Base-by-base conservation (phyloP, 2,888 invertebrate genomes). In the Diarsia dahlii region DNA sequence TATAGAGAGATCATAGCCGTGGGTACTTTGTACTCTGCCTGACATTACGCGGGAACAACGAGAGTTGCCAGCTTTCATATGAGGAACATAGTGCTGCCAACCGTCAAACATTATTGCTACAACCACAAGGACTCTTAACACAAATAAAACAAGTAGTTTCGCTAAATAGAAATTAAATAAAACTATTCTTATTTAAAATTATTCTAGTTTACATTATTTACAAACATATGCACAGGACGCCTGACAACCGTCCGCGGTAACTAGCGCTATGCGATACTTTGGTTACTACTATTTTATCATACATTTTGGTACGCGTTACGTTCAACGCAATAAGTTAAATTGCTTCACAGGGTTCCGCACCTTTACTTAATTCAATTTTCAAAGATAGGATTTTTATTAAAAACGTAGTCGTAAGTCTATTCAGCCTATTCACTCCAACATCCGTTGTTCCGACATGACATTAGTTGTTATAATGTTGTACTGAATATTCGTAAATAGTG, bases 211-310 rank as follows among this genome's bases (percentile, higher is more conserved):
- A 90, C 75, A 89, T 75, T 92, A 92, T 92, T 88, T 92, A 92
- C 92, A 92, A 80, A 81, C 76, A 81, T 80, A 68, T 85, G 76
- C 85, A 81, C 84, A 82, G 85, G 87, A 84, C 83, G 80, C 71
- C 73, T 56, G 78, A 78, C 82, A 74, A 60, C 87, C 75, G 72
- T 84, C 85, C 82, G 82, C 85, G 88, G 90, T 91, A 91, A 91
- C 92, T 91, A 91, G 89, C 90, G 89, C 92, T 90, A 88, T 81
- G 88, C 88, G 88, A 88, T 84, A 86, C 87, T 88, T 88, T 88
- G 87, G 89, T 86, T 85, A 85, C 79, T 85, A 90, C 88, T 88
- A 91, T 90, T 90, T 90, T 91, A 92, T 91, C 89, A 89, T 87
- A 72, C 86, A 91, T 90, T 91, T 91, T 91, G 92, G 92, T 91